Evolutionary conservation across 2,113 vertebrate species (phyloP), one percentile per base, ranked within the genome.

Genomic region (Rousettus leschenaultii): DNA sequence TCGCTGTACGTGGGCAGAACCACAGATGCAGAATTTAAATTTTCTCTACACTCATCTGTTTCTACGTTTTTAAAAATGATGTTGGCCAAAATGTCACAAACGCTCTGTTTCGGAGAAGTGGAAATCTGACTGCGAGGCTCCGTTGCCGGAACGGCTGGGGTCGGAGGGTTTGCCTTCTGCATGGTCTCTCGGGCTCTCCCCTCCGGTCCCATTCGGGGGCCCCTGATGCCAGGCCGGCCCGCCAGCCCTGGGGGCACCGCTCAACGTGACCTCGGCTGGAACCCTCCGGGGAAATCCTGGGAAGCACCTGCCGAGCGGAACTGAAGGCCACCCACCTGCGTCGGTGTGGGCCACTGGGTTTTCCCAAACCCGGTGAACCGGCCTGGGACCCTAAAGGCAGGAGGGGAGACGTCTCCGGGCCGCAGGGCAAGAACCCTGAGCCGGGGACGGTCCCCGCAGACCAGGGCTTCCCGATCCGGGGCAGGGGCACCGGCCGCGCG

Each of bases 1-100:
- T 15, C 24, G 13, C 8, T 0, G 1, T 77, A 33, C 24, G 45
- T 43, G 12, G 51, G 5, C 2, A 19, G 16, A 30, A 0, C 2
- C 21, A 24, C 1, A 68, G 28, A 53, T n/a, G 43, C 4, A 21
- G 22, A 15, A 55, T 53, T 73, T 57, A 51, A 30, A 68, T 83
- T 48, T 78, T 85, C 45, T 63, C n/a, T 48, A 8, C 5, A 21
- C 5, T 0, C 22, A 1, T 6, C 13, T 38, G 10, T 16, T 35
- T 40, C 4, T 7, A 63, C 18, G 10, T 45, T 45, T 71, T 65
- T 89, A 57, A n/a, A 88, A 88, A 38, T 55, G 14, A 45, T 21
- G 55, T 9, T 57, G 15, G 7, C n/a, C 13, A 33, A 48, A 45
- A 75, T 82, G 33, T 55, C 43, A 57, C 43, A 77, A n/a, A 45